Conservation (phyloP, 1,140 invertebrate genomes). For the Heliconius hewitsoni region DNA sequence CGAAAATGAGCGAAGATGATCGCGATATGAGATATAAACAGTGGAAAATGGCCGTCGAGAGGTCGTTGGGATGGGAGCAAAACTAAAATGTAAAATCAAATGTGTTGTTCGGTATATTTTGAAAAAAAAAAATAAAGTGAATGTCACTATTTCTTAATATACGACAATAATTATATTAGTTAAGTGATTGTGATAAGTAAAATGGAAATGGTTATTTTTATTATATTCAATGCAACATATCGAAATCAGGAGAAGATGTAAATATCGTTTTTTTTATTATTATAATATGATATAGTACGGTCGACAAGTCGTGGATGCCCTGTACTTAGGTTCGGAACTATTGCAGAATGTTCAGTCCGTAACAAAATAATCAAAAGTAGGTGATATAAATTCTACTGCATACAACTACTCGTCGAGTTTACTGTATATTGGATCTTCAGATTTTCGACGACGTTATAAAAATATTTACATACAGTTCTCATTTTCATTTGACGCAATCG, state of each 20-base stretch:
- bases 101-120: not conserved
- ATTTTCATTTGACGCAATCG: too few species aligned
- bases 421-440: too few species aligned
- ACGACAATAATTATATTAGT: not conserved
- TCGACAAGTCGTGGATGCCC: too few species aligned
- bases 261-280: not conserved
- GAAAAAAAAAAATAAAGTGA: not conserved
- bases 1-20: constrained; percentile 86
- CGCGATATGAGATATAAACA: constrained; percentile 87
- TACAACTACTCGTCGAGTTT: too few species aligned
- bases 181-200: not conserved
- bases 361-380: too few species aligned
- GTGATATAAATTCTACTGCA: too few species aligned
- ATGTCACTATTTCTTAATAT: not conserved
- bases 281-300: not conserved
- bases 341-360: too few species aligned
- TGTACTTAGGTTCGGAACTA: too few species aligned
- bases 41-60: constrained; percentile 92
- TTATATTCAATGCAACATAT: not conserved
- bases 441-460: too few species aligned
- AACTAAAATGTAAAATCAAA: constrained; percentile 42
- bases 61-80: constrained; percentile 90
- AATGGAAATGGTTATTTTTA: not conserved
- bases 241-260: not conserved
- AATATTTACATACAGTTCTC: too few species aligned